A percentile compares a stretch with the other conserved stretches of the same genome.
phyloP scores from a whole-genome alignment of 2,113 vertebrate species.

The Ellobius talpinus region DNA sequence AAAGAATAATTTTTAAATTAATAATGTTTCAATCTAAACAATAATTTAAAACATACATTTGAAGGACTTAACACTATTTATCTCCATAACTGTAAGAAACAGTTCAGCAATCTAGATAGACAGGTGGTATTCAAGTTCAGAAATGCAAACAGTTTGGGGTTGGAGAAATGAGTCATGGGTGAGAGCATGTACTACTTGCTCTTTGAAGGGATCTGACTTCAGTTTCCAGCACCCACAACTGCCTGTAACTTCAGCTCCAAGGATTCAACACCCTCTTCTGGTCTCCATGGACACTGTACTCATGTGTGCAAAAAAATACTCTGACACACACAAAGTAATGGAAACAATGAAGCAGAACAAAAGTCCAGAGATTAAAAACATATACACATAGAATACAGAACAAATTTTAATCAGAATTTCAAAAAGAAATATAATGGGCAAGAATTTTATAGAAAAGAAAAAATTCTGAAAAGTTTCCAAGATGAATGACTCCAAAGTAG shows the following conservation, averaged over 20 bases:
- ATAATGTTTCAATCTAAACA: background rate
- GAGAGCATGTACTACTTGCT: background rate
- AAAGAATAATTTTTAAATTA: conserved; percentile 11
- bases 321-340: background rate
- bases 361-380: background rate
- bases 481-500: background rate
- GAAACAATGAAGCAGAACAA: background rate
- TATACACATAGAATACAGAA: background rate
- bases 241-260: background rate
- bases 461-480: background rate
- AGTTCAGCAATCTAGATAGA: background rate
- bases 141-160: background rate
- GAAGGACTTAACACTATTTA: background rate
- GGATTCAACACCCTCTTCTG: background rate
- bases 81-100: background rate
- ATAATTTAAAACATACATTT: conserved; percentile 25
- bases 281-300: background rate
- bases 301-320: background rate
- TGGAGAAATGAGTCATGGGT: background rate
- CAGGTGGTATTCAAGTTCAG: background rate
- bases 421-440: conserved; percentile 2
- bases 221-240: background rate
- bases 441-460: background rate
- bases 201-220: background rate
- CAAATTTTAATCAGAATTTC: background rate